Base-by-base conservation (phyloP, 2,888 invertebrate species). In the Stenolophus ochropezus region DNA sequence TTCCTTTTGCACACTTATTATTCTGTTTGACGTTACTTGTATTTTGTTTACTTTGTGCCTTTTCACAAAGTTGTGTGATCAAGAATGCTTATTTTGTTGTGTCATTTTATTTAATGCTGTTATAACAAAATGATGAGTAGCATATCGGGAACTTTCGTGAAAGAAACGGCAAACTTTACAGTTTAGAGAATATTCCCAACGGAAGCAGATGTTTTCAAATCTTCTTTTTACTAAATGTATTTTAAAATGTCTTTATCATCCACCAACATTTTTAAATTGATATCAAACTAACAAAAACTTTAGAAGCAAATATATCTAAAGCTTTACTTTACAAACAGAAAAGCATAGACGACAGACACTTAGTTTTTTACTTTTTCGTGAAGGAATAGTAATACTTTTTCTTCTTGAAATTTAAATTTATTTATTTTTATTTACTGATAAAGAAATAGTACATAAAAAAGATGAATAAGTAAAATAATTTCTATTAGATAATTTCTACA, bases 11-110 rank as follows among this genome's bases (percentile, higher is more conserved):
- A 61, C 18, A 77, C 58, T 77, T 77, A 21, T 58, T 77, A 77
- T 77, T 77, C 56, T 77, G 58, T 58, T 77, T 77, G 76, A 58
- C 58, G 58, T 58, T 77, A 58, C 58, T 69, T 47, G 21, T 73
- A 73, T 49, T 61, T 23, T 61, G 21, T 61, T 61, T 61, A 61
- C 61, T 61, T 25, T 61, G 11, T 61, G 25, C 61, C 61, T 61
- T 25, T 61, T 25, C 14, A 61, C 5, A 25, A 61, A 61, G 61
- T 61, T 61, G 23, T 61, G 23, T 61, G 61, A 58, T 58, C 58
- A 58, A 25, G 25, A 58, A 23, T 58, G 1, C 33, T 42, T 42
- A 42, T 42, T 42, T 42, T 42, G 33, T 42, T 42, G 33, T 42
- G 33, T 42, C 33, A 42, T 42, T 42, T 42, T 42, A 42, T 42